These are phyloP conservation scores for Syrrhaptes paradoxus DNA, from an alignment of 2,113 vertebrate species.

Conservation along the genomic window DNA sequence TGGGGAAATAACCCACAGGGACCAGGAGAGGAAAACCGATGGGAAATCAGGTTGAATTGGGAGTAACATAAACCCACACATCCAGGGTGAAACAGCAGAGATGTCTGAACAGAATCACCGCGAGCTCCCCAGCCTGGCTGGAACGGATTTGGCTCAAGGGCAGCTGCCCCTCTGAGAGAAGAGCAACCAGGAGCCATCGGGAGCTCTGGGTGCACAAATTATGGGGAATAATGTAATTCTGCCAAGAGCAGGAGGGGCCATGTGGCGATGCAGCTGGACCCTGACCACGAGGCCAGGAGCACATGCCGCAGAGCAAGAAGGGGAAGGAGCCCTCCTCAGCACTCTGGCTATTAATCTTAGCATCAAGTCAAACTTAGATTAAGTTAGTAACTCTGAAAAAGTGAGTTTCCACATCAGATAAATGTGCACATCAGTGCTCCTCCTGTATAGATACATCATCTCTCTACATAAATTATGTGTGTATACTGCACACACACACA, in stretches of 20 bases:
- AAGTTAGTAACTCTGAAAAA: not conserved
- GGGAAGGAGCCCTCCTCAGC: not conserved
- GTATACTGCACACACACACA: not conserved
- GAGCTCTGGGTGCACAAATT: not conserved
- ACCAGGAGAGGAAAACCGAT: not conserved
- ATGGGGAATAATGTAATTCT: not conserved
- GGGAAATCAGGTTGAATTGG: not conserved
- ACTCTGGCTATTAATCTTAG: not conserved
- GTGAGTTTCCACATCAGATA: not conserved
- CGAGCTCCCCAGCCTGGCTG: accelerated
- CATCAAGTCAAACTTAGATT: too few relatives aligned
- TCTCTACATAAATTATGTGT: not conserved
- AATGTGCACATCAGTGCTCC: not conserved
- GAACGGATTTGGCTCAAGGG: not conserved
- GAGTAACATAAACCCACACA: not conserved
- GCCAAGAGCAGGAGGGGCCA: not conserved
- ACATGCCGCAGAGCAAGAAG: accelerated
- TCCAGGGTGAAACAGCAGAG: not conserved
- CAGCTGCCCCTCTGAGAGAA: accelerated
- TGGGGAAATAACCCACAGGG: not conserved
- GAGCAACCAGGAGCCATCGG: not conserved
- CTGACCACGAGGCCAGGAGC: accelerated
- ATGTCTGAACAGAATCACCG: not conserved
- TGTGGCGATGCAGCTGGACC: not conserved
- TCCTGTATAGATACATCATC: accelerated